Evolutionary conservation across 1,140 invertebrate species (phyloP).

Genomic region (Hirudo medicinalis): DNA sequence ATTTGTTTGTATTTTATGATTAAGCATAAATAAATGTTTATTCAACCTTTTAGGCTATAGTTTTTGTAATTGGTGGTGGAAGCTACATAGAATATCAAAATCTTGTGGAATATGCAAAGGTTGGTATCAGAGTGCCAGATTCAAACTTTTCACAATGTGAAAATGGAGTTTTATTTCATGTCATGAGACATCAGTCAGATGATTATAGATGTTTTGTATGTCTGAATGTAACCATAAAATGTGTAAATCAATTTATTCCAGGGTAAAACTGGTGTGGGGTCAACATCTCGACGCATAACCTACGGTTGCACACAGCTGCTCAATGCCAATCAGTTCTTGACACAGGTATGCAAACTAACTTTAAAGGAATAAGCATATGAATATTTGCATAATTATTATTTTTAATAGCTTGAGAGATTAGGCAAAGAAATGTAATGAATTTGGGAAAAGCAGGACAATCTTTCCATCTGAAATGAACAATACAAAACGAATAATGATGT

Average conservation of each 20-base stretch:
- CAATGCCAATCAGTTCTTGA: constrained; percentile 80
- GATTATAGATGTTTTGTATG: neutral
- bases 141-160: neutral
- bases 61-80: constrained; percentile 92
- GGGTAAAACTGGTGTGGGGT: constrained; percentile 48
- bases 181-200: neutral
- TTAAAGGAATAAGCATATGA: neutral
- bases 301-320: constrained; percentile 86
- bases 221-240: neutral
- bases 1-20: neutral
- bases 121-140: constrained; percentile 10
- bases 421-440: constrained; percentile 29
- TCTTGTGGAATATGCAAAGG: constrained; percentile 80
- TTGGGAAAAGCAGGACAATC: neutral
- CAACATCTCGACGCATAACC: constrained; percentile 61
- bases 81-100: constrained; percentile 99
- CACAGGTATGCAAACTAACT: constrained; percentile 52
- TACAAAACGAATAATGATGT: neutral
- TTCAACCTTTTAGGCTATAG: constrained; percentile 52
- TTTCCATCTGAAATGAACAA: constrained; percentile 6
- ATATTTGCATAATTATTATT: neutral
- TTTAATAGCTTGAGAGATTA: constrained; percentile 22
- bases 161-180: neutral
- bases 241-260: constrained; percentile 29
- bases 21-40: constrained; percentile 10